Evolutionary conservation across 2,113 vertebrate genomes (phyloP).

Genomic region (Dasypus novemcinctus): DNA sequence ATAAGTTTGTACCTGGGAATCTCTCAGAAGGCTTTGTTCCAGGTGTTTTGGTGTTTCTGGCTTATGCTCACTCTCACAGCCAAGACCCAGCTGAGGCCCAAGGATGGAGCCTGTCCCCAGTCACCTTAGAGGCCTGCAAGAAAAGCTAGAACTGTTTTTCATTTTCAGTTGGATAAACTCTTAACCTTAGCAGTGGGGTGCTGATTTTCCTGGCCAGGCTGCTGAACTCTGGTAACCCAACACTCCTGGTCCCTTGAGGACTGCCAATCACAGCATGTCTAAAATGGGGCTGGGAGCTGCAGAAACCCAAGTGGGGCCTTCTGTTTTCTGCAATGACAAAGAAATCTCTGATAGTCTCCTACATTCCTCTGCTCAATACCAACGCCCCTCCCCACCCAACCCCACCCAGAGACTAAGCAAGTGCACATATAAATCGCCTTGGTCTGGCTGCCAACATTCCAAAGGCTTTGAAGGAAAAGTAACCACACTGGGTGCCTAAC

Average conservation of each 20-base stretch:
- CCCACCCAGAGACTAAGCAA: slow-evolving; percentile 32
- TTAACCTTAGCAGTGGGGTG: slow-evolving; percentile 82
- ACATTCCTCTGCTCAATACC: slow-evolving; percentile 13
- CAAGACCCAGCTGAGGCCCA: background rate
- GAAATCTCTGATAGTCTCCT: slow-evolving; percentile 79
- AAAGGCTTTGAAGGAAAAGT: slow-evolving; percentile 71
- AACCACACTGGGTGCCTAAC: slow-evolving; percentile 48
- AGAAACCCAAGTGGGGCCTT: slow-evolving; percentile 77
- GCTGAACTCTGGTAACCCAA: slow-evolving; percentile 79
- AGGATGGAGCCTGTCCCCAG: slow-evolving; percentile 26
- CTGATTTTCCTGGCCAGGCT: slow-evolving; percentile 84
- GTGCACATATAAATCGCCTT: background rate
- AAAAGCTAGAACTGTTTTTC: slow-evolving; percentile 78
- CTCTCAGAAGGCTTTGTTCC: background rate
- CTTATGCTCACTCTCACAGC: background rate
- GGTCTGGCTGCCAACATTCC: slow-evolving; percentile 50
- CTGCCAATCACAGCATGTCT: slow-evolving; percentile 13
- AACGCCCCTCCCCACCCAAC: background rate
- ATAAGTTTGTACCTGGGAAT: background rate
- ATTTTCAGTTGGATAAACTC: slow-evolving; percentile 82
- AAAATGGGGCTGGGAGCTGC: slow-evolving; percentile 72
- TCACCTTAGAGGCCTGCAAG: slow-evolving; percentile 67
- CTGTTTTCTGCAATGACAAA: slow-evolving; percentile 80
- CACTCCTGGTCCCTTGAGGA: slow-evolving; percentile 19
- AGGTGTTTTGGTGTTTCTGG: background rate